Conservation (phyloP, 2,797 vertebrate genomes). For the Muscicapa striata region DNA sequence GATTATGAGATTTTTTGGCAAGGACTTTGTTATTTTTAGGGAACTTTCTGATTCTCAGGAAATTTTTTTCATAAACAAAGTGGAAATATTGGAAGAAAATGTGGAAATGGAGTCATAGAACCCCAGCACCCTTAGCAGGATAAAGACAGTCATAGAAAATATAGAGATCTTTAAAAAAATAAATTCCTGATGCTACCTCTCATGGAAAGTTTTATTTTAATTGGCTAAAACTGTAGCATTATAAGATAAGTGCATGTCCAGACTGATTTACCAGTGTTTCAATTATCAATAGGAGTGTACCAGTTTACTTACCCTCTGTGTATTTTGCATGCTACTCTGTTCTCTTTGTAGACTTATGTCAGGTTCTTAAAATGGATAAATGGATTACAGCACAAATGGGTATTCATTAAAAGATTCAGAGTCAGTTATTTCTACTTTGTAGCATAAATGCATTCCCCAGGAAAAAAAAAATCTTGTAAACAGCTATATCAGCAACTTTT, state of each 20-base stretch:
- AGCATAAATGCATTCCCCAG: not conserved
- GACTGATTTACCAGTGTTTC: not conserved
- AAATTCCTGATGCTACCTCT: rapidly evolving
- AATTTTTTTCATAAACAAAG: not conserved
- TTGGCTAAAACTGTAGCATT: not conserved
- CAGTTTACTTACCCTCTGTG: not conserved
- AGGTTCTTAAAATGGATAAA: not conserved
- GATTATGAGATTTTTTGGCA: not conserved
- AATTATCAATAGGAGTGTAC: rapidly evolving
- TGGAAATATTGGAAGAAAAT: not conserved
- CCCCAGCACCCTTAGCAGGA: not conserved
- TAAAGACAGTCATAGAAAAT: not conserved
- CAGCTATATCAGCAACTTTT: not conserved
- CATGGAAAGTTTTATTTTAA: not conserved
- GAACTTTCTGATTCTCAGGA: not conserved
- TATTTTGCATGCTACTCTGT: not conserved
- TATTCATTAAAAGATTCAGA: not conserved
- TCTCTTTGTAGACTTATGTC: not conserved
- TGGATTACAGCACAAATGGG: not conserved
- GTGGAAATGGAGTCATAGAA: not conserved
- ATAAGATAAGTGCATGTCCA: not conserved
- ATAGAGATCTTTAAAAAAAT: not conserved
- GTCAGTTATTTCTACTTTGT: not conserved
- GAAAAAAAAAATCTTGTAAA: not conserved
- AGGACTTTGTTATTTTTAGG: not conserved